Base-by-base conservation (phyloP, 1,140 invertebrate genomes). In the Theocolax elegans region DNA sequence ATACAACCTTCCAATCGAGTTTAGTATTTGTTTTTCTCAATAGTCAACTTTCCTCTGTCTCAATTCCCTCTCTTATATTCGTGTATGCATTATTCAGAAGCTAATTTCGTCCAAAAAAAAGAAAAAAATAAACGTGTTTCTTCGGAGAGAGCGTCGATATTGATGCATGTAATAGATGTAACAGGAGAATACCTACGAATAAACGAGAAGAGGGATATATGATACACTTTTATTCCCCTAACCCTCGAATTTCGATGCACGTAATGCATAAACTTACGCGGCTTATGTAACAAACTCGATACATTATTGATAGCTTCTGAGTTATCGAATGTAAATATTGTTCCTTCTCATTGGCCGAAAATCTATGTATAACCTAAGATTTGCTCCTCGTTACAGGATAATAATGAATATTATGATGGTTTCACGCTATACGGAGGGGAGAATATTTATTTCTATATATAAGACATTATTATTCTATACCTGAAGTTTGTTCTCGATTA, bases 81-180 rank as follows among this genome's bases (percentile, higher is more conserved):
- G 68, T 71, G 63, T 75, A 83, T 84, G 77, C 74, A 82, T 84
- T 84, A 84, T 84, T 84, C 81, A 83, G 72, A 42, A 78, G 79
- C 79, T 82, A 83, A 83, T 83, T 82, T 76, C 73, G 72, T 72
- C 72, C 74, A 75, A 78, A 79, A 79, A 79, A 78, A 82, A 81
- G 35, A 7, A 71, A 75, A 73, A 77, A 80, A 81, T 72, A 78
- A 79, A 75, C 71, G 54, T 59, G 73, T n/a, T 7, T 51, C 70
- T 66, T 67, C 72, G 66, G 71, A 79, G 77, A 65, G n/a, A n/a
- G n/a, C 68, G 72, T 68, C 74, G 74, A 76, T 76, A 77, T 75
- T 72, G 72, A 74, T 66, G 67, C 73, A 44, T 76, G 74, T 76
- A 77, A 77, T 76, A 64, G 75, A 74, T 75, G 75, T 76, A 75